Percentiles rank a stretch among this genome's conserved stretches.
Conservation (phyloP, 2,797 vertebrate genomes). For the Eleutherodactylus coqui region DNA sequence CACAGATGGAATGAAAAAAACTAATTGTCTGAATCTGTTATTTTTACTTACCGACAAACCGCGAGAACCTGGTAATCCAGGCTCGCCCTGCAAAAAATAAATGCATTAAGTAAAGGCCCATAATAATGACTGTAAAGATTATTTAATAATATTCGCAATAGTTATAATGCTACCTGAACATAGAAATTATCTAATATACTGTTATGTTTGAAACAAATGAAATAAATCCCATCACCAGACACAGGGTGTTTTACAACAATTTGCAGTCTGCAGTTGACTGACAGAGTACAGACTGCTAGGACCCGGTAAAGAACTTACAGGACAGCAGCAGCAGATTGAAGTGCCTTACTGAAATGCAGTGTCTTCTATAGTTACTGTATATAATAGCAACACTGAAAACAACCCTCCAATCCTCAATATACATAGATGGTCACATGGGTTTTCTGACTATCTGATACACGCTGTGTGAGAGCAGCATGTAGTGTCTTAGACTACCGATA, state of each 20-base stretch:
- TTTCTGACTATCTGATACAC: no score
- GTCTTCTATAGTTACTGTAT: not conserved
- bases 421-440: no score
- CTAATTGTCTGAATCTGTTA: not conserved
- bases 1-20: not conserved
- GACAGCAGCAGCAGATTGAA: not conserved
- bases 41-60: conserved; percentile 87
- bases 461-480: no score
- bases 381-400: no score
- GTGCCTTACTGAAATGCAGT: not conserved
- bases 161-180: not conserved
- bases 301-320: not conserved
- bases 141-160: not conserved
- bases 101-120: not conserved
- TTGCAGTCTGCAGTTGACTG: not conserved
- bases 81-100: conserved; percentile 86
- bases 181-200: not conserved
- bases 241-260: no score
- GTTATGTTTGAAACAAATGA: no score
- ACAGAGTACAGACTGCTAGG: not conserved
- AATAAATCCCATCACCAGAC: no score
- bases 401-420: no score
- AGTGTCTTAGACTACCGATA: no score
- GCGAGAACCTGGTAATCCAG: conserved; percentile 86
- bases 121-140: not conserved